Base-by-base conservation (phyloP, 2,888 invertebrate genomes). In the Sphaerophoria rueppellii region DNA sequence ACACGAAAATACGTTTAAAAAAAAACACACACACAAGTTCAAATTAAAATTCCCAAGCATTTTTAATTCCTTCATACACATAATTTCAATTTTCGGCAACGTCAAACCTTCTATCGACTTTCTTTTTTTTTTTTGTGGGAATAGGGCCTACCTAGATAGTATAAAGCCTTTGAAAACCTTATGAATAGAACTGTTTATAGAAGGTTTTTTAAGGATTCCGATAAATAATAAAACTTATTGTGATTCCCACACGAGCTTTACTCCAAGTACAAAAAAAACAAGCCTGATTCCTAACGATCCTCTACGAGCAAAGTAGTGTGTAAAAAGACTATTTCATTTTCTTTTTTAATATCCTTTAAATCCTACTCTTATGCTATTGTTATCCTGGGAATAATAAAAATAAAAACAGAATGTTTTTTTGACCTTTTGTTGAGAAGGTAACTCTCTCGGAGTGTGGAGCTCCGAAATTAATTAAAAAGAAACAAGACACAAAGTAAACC, bases 401-500 rank as follows among this genome's bases (percentile, higher is more conserved):
- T 24, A 60, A 40, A 7, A 58, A 35, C 37, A 14, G 7, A 43
- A 60, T 60, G 40, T 40, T 60, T 60, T 58, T n/a, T 60, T 43
- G 60, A 60, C 60, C 43, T 60, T 60, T 40, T 43, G 43, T 16
- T 40, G 40, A 12, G 0, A n/a, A 60, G 60, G 60, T 16, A 5
- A 12, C 24, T 24, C 12, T 12, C 43, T 43, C 6, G 12, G 7
- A 6, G 40, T 24, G 4, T 43, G 12, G 40, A 40, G 24, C 60
- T 60, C 60, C 12, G 40, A 60, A 24, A 60, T 60, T 60, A 60
- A 60, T 60, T 60, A 40, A 40, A 60, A 43, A n/a, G 12, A 60
- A 37, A 16, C 7, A 50, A 50, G 16, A 24, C 43, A 24, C 24
- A 24, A 35, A 35, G 35, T 9, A 35, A 14, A 34, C 14, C 4